Conservation (phyloP, 2,113 vertebrate species). For the Orycteropus afer region DNA sequence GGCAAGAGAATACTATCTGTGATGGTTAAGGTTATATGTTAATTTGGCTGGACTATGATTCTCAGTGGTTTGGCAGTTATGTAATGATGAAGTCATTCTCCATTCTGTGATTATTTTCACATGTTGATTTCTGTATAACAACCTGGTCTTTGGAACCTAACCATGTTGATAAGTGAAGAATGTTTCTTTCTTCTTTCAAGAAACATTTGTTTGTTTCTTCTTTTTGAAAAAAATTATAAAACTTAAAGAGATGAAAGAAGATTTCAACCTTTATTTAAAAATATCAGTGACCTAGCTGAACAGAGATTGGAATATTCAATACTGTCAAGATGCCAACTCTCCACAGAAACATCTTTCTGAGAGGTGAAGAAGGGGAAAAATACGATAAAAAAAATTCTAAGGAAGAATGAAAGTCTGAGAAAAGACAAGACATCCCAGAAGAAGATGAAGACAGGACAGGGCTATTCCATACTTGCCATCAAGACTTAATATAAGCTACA, state of each 20-base stretch:
- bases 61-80: too few species aligned
- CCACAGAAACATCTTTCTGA: neutral
- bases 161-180: too few species aligned
- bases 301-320: neutral
- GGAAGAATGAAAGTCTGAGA: neutral
- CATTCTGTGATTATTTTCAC: too few species aligned
- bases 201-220: too few species aligned
- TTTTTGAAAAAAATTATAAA: neutral
- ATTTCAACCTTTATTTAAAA: neutral
- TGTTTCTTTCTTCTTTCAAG: too few species aligned
- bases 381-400: neutral
- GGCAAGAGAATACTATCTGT: too few species aligned
- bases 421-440: neutral
- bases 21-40: too few species aligned
- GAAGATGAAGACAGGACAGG: neutral
- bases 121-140: too few species aligned
- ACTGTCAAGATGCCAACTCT: neutral
- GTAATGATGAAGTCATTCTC: too few species aligned
- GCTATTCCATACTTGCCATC: neutral
- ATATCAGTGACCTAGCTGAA: neutral
- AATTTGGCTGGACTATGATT: too few species aligned
- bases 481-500: slow-evolving; percentile 6
- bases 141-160: too few species aligned
- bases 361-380: neutral
- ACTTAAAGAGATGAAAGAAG: neutral